These are phyloP conservation scores for Pterobdella sp. DNA, from an alignment of 2,888 invertebrate genomes.

Conservation along the genomic window DNA sequence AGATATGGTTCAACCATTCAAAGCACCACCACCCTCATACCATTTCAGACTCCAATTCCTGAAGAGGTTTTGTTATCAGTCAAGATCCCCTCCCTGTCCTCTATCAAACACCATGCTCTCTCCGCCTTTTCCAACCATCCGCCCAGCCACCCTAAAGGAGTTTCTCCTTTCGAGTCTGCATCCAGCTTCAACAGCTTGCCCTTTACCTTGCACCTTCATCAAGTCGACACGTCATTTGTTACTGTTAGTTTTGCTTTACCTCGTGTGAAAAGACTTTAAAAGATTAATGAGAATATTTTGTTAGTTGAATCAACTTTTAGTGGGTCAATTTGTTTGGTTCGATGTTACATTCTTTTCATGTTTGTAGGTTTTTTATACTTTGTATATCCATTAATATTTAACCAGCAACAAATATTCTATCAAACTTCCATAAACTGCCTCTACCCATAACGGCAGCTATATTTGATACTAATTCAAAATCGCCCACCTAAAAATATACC, in stretches of 20 bases:
- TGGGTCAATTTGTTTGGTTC: too few relatives aligned
- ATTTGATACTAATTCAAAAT: too few relatives aligned
- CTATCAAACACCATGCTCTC: conserved; percentile 59
- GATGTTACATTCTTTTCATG: too few relatives aligned
- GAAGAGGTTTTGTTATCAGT: conserved; percentile 4
- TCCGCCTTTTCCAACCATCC: conserved; percentile 41
- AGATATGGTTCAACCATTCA: too few relatives aligned
- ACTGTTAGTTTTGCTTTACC: conserved; percentile 59
- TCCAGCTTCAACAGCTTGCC: conserved; percentile 39
- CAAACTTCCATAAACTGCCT: too few relatives aligned
- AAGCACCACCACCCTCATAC: too few relatives aligned
- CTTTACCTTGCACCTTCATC: conserved; percentile 68
- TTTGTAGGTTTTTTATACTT: too few relatives aligned
- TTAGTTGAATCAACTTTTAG: too few relatives aligned
- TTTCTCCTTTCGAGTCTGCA: background rate
- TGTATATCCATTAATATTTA: too few relatives aligned
- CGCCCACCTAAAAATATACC: background rate
- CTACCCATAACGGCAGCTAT: too few relatives aligned
- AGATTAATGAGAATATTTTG: too few relatives aligned
- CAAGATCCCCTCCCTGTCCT: conserved; percentile 52
- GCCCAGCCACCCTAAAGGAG: conserved; percentile 31
- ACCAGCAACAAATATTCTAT: too few relatives aligned
- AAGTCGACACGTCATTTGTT: conserved; percentile 73
- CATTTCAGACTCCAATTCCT: conserved; percentile 14
- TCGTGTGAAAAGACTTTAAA: background rate